Base-by-base conservation (phyloP, 35 echinoderm and acorn worm genomes). In the Anneissia japonica region DNA sequence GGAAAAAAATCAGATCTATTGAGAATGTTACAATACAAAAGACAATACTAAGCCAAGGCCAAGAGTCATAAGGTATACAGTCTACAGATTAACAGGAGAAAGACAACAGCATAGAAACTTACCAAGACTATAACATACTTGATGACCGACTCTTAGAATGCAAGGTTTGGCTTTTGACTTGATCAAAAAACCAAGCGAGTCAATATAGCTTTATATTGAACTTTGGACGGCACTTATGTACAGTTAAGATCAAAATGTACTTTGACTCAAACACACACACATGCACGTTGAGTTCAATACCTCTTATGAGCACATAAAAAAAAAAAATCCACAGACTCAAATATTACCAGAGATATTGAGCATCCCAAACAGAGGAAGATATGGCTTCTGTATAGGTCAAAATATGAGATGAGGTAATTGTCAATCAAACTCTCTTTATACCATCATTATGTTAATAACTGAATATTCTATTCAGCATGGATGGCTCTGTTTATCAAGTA, bases 391-490 rank as follows among this genome's bases (percentile, higher is more conserved):
- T n/a, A n/a, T n/a, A n/a, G n/a, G n/a, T n/a, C n/a, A n/a, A n/a
- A n/a, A n/a, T n/a, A n/a, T n/a, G n/a, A n/a, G n/a, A n/a, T n/a
- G n/a, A n/a, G n/a, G n/a, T n/a, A n/a, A n/a, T n/a, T n/a, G n/a
- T n/a, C n/a, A n/a, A n/a, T n/a, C n/a, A n/a, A n/a, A n/a, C n/a
- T 2, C 21, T 64, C 51, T 64, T 64, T 26, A 64, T 64, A 64
- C 51, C 51, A 64, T 64, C 51, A 64, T 64, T 64, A 64, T 64
- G 51, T 64, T 64, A 64, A 64, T 64, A 64, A 64, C 51, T 64
- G 21, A 64, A 64, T 64, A 64, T 64, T 64, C 6, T 23, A 64
- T 19, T 16, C 19, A 19, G 51, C 51, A 64, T 64, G 51, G 26
- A 19, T 64, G 51, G 26, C 26, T 64, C 26, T 64, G 51, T 19